Evolutionary conservation across 2,888 invertebrate genomes (phyloP), one percentile per base, ranked within the genome.

Genomic region (Drosophila barbarae): DNA sequence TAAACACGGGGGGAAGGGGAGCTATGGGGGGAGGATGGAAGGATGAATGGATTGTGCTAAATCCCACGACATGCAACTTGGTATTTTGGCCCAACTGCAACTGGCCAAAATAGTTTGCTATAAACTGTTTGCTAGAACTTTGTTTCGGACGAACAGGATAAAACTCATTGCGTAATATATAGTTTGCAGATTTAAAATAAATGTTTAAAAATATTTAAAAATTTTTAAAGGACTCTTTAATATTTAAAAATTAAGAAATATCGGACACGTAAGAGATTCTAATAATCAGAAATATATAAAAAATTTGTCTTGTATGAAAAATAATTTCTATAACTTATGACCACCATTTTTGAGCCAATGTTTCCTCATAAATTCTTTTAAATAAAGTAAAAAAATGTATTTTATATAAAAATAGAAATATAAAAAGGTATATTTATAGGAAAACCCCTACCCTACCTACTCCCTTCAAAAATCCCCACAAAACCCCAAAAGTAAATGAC

Each of bases 61-160:
- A 57, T 69, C 36, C 67, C 47, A 26, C 21, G 47, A 36, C 30
- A 47, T 42, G 32, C 41, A 47, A 30, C 41, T 35, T 46, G 15
- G 41, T 28, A 32, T 26, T 49, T 61, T 21, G 8, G 15, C 9
- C 36, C n/a, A 36, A 56, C 15, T 42, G 36, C 52, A 63, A 44
- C 26, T 32, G 34, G n/a, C 23, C 13, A 44, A 52, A 23, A 15
- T 7, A 9, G 12, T 21, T 21, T 21, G 13, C 28, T 23, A 30
- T 23, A 61, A 61, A 60, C n/a, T 13, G 60, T 42, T 59, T 26
- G 10, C n/a, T 10, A 13, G 3, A 61, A n/a, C 23, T 61, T 59
- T 23, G 21, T 18, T 23, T 23, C 1, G n/a, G n/a, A 0, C 10
- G 5, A 38, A 32, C 9, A 8, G 32, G 18, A 21, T 32, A 21